phyloP scores from a whole-genome alignment of 2,113 vertebrate genomes.

The Ailurus styani region DNA sequence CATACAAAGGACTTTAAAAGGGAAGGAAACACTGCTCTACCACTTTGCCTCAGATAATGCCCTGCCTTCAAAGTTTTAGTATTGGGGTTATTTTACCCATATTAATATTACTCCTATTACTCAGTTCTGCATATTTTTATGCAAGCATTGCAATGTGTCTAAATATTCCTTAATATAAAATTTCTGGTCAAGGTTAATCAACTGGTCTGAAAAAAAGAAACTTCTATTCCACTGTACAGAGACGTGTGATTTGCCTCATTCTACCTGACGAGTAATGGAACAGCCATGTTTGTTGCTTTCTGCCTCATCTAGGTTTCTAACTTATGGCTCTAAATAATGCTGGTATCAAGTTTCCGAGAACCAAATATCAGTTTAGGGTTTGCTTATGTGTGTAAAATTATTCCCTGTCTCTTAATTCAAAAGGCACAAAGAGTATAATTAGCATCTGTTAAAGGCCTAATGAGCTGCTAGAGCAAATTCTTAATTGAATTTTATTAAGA shows the following conservation, averaged over 20 bases:
- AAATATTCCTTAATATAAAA: not conserved
- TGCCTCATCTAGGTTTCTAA: not conserved
- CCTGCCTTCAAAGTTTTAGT: not conserved
- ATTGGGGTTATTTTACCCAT: not conserved
- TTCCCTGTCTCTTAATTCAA: constrained; percentile 40
- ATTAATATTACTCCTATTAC: not conserved
- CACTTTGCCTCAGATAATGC: not conserved
- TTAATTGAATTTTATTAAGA: constrained; percentile 40
- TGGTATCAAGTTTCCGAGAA: constrained; percentile 24
- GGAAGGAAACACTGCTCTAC: not conserved
- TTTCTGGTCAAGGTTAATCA: not conserved
- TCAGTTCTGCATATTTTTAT: not conserved
- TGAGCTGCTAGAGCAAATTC: constrained; percentile 30
- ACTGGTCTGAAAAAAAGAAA: not conserved
- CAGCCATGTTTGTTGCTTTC: not conserved
- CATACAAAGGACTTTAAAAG: not conserved
- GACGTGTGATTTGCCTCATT: not conserved
- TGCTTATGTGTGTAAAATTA: constrained; percentile 10
- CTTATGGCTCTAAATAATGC: not conserved
- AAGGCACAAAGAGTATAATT: constrained; percentile 28
- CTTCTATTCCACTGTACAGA: not conserved
- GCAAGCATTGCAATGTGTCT: not conserved
- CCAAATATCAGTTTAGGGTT: not conserved
- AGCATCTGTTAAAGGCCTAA: constrained; percentile 13
- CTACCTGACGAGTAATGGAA: not conserved